Evolutionary conservation across 2,113 vertebrate genomes (phyloP), one percentile per base, ranked within the genome.

Genomic region (Heterotilapia buettikoferi): DNA sequence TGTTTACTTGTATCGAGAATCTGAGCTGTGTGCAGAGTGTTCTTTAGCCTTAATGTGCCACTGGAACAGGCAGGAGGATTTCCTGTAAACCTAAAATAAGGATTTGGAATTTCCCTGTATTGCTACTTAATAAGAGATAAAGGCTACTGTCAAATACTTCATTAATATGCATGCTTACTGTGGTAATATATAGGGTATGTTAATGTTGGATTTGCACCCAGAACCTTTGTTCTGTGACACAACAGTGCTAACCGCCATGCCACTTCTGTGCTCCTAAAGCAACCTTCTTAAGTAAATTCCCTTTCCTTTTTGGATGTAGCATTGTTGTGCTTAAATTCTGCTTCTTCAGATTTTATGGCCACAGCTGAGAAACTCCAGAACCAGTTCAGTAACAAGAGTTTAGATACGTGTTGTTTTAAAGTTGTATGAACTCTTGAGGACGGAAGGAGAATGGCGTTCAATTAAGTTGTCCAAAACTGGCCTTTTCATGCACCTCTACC

Each of bases 1-100:
- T 40, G 73, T 88, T 84, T 89, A 84, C 83, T 84, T 71, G 73
- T 40, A 76, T 84, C 26, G 81, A 89, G 85, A 87, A 86, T 31
- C 45, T 53, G 73, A 61, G 21, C 53, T 3, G 6, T n/a, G 80
- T 12, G 68, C 36, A 66, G 71, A 78, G 26, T 31, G 16, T 71
- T 89, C 83, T 89, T 83, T 53, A 38, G 81, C 81, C 73, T 31
- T 45, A 29, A 13, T 59, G 52, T 50, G 43, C 38, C 12, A 19
- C 79, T 76, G 85, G 33, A 86, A 59, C 5, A 82, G 63, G 2
- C 76, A 9, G 8, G 84, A 47, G 71, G 56, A 54, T 56, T 82
- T 90, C 85, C 84, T 53, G 66, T 84, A 91, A 89, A 79, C 26
- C 66, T 45, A 73, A 71, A 43, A 21, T 9, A 43, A 43, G 21